Evolutionary conservation across 1,140 invertebrate genomes (phyloP), one percentile per base, ranked within the genome.

Genomic region (Formica exsecta): DNA sequence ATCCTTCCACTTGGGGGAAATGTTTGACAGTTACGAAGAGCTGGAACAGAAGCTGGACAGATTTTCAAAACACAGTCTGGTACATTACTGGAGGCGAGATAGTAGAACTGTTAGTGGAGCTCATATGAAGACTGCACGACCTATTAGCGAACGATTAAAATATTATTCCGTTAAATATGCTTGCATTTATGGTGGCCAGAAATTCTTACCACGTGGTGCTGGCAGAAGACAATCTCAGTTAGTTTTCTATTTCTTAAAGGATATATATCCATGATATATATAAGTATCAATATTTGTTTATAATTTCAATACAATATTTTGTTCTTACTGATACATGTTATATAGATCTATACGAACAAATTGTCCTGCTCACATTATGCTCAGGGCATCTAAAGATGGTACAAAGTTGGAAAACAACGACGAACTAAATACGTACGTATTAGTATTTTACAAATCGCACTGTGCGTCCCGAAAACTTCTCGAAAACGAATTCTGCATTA

Each of bases 131-230:
- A 95, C 95, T 41, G 90, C 94, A 11, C 91, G 95, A 62, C 95
- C 94, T 1, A 95, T 95, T 41, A 94, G 94, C 48, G 91, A 94
- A 32, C 83, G 91, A 86, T 86, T 95, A 6, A 95, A 95, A 75
- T 95, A 95, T 91, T 95, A 95, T 88, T 95, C 95, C 7, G 94
- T 95, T 0, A 95, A 95, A 83, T 95, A 95, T 91, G 95, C 95
- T 0, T 95, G 95, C 76, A 95, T 95, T 70, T 95, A 95, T 86
- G 95, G 95, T 3, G 95, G 95, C 19, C 94, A 95, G 73, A 95
- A 95, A 64, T 95, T 95, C 81, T 88, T 94, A 57, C 93, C 95
- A 11, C 91, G 94, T 74, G 95, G 95, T 74, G 93, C 93, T 71
- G 95, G 95, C 2, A 91, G 94, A 71, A 90, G 95, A 89, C 94